These are phyloP conservation scores for Ivindomyrus marchei DNA, from an alignment of 2,113 vertebrate genomes.

Conservation along the genomic window DNA sequence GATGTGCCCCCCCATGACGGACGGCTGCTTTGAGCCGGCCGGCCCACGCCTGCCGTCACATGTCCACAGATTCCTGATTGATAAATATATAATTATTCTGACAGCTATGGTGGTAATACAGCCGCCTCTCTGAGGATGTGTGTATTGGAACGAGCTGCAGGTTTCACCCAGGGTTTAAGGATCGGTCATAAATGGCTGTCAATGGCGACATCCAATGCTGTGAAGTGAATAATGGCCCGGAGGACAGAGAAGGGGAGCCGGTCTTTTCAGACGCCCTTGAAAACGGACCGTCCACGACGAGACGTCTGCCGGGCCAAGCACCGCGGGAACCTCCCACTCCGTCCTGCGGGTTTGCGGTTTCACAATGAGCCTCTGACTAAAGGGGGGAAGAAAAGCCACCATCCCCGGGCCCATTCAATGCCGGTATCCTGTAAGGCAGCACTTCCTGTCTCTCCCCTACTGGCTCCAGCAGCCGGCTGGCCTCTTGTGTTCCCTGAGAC, in stretches of 20 bases:
- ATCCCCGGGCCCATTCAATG: slow-evolving; percentile 44
- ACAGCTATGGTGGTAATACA: neutral
- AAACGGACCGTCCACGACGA: neutral
- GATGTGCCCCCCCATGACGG: neutral
- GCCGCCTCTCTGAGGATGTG: neutral
- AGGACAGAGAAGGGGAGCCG: neutral
- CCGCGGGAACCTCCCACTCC: slow-evolving; percentile 37
- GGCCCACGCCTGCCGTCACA: neutral
- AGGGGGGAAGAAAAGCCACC: slow-evolving; percentile 39
- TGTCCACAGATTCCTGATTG: neutral
- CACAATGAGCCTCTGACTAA: slow-evolving; percentile 30
- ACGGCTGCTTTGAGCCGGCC: neutral
- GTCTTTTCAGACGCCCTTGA: neutral
- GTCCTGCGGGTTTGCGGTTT: neutral
- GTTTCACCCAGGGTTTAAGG: neutral
- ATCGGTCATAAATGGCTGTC: neutral
- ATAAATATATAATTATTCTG: neutral
- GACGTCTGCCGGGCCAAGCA: neutral
- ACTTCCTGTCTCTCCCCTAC: slow-evolving; percentile 52
- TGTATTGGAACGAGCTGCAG: neutral
- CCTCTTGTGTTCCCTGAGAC: slow-evolving; percentile 5
- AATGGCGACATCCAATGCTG: neutral
- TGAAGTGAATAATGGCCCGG: neutral
- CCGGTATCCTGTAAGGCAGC: slow-evolving; percentile 62
- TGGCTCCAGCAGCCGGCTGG: slow-evolving; percentile 44